Conservation (phyloP, 2,888 invertebrate genomes). For the Adelognathus sp. region DNA sequence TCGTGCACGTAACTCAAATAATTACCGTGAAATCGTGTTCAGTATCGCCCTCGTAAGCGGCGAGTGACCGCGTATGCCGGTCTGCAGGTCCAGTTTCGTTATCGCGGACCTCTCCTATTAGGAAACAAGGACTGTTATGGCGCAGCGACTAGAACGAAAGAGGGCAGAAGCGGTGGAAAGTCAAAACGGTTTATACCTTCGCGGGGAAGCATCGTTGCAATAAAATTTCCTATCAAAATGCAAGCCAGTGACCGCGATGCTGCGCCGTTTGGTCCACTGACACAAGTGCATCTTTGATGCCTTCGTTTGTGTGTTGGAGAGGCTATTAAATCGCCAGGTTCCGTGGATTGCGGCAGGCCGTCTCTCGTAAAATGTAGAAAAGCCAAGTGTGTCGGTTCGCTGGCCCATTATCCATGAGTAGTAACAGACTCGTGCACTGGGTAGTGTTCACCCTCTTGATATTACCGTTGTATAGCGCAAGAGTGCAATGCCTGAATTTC, state of each 20-base stretch:
- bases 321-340: constrained; percentile 6
- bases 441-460: constrained; percentile 57
- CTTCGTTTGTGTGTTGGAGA: not conserved
- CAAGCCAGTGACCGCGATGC: constrained; percentile 57
- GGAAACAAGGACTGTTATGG: not conserved
- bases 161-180: not conserved
- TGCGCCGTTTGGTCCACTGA: not conserved
- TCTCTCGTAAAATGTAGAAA: constrained; percentile 57
- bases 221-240: constrained; percentile 73
- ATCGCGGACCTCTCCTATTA: constrained; percentile 8
- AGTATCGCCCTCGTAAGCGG: not conserved
- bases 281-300: not conserved
- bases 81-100: not conserved
- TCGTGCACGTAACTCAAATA: constrained; percentile 13
- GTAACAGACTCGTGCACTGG: constrained; percentile 61
- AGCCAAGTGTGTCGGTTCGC: constrained; percentile 49
- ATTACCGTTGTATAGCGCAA: constrained; percentile 56
- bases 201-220: constrained; percentile 12
- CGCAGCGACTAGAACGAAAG: not conserved
- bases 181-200: not conserved
- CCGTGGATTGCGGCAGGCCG: constrained; percentile 33
- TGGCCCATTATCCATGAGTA: constrained; percentile 61
- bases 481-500: not conserved
- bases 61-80: not conserved
- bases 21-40: not conserved